phyloP scores from a whole-genome alignment of 2,113 vertebrate genomes.

The Hemiscyllium ocellatum region DNA sequence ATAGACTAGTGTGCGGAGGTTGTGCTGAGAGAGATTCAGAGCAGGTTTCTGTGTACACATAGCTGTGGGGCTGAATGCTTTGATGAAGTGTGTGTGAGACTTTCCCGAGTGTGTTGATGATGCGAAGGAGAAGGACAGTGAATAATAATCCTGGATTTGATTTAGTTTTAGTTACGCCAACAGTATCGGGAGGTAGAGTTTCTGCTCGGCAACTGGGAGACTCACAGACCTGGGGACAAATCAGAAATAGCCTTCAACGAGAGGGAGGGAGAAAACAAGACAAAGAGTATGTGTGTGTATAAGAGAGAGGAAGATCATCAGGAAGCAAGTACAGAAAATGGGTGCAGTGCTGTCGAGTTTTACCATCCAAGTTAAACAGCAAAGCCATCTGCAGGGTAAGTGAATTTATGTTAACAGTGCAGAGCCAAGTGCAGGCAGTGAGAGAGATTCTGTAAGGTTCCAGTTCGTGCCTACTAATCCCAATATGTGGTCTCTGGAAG shows the following conservation, averaged over 20 bases:
- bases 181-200: background rate
- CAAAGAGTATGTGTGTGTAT: background rate
- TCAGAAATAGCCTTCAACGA: background rate
- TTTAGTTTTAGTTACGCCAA: background rate
- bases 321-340: background rate
- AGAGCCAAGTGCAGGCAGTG: background rate
- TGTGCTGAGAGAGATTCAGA: background rate
- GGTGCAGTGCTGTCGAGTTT: background rate
- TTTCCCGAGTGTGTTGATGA: background rate
- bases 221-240: background rate
- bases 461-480: background rate
- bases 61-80: background rate
- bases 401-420: background rate
- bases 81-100: background rate
- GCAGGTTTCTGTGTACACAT: background rate
- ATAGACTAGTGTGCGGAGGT: background rate
- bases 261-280: background rate
- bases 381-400: background rate
- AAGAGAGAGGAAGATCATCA: background rate
- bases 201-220: background rate
- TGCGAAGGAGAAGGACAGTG: background rate
- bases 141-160: background rate
- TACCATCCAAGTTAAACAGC: background rate
- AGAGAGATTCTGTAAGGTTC: background rate
- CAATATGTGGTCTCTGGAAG: background rate